These are phyloP conservation scores for Coluber constrictor DNA, from an alignment of 2,797 vertebrate genomes.

Conservation along the genomic window DNA sequence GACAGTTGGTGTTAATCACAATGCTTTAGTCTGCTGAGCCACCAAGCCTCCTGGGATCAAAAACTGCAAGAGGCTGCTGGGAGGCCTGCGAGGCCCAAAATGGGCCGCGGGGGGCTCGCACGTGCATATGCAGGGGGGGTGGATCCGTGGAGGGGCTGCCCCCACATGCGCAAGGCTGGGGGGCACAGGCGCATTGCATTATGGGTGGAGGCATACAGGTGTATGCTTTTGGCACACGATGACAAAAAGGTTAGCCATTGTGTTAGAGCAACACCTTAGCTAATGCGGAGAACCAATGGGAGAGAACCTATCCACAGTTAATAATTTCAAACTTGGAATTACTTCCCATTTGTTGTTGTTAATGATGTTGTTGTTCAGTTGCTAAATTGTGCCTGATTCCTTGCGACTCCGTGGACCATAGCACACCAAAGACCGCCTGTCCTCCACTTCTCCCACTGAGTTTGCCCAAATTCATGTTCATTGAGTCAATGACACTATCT, in stretches of 20 bases:
- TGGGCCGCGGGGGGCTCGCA: accelerated
- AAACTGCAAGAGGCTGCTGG: too few relatives aligned
- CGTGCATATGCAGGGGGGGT: too few relatives aligned
- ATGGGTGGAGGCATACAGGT: too few relatives aligned
- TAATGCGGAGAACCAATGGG: neutral
- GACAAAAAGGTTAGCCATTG: too few relatives aligned
- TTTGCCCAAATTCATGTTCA: neutral
- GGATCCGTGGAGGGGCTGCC: too few relatives aligned
- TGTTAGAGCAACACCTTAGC: neutral
- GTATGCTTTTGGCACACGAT: too few relatives aligned
- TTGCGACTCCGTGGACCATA: neutral
- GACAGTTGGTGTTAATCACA: too few relatives aligned
- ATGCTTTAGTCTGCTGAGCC: too few relatives aligned
- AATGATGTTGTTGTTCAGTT: neutral
- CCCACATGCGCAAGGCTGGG: too few relatives aligned
- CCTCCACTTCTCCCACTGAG: neutral
- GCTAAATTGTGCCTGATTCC: neutral
- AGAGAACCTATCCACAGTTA: neutral
- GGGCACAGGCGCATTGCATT: too few relatives aligned
- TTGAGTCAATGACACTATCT: neutral
- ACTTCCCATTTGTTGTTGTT: neutral
- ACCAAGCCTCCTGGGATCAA: too few relatives aligned
- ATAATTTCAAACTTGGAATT: neutral
- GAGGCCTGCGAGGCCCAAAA: too few relatives aligned
- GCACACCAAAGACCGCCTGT: neutral